phyloP scores from a whole-genome alignment of 2,888 invertebrate genomes.

The Drosophila trichaetosa region DNA sequence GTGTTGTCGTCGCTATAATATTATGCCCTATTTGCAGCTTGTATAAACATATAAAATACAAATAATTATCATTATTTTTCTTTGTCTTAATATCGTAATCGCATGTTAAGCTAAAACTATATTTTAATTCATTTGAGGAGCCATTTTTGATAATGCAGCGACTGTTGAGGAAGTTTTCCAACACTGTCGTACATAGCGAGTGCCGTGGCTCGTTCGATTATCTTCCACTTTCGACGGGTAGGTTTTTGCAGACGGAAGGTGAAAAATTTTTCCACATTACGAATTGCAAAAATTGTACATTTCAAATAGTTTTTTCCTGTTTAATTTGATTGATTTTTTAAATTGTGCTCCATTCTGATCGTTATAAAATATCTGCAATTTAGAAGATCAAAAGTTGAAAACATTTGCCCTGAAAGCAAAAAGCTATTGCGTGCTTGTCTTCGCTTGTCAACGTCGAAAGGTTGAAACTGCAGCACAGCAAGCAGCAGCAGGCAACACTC shows the following conservation, averaged over 20 bases:
- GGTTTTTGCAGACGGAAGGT: constrained; percentile 80
- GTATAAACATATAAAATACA: not conserved
- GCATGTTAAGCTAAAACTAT: not conserved
- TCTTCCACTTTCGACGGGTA: constrained; percentile 78
- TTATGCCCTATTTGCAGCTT: not conserved
- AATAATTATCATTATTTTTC: not conserved
- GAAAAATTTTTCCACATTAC: constrained; percentile 75
- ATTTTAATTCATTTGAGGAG: not conserved
- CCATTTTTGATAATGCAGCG: constrained; percentile 23
- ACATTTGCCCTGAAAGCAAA: constrained; percentile 49
- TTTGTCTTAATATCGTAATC: not conserved
- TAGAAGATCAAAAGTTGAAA: constrained; percentile 22
- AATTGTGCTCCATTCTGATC: constrained; percentile 47
- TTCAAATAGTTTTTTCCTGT: constrained; percentile 36
- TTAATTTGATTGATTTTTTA: constrained; percentile 47
- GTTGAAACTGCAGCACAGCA: constrained; percentile 70
- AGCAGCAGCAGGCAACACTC: constrained; percentile 59
- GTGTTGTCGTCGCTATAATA: constrained; percentile 10
- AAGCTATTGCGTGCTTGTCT: constrained; percentile 74
- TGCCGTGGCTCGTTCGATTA: constrained; percentile 47
- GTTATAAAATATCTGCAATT: constrained; percentile 18
- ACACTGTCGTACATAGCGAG: constrained; percentile 48
- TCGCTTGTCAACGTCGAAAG: constrained; percentile 74
- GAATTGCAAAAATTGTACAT: constrained; percentile 69
- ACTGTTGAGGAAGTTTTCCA: constrained; percentile 27